A percentile compares a stretch with the other conserved stretches of the same genome.
phyloP scores from a whole-genome alignment of 2,113 vertebrate species.

The Lontra canadensis region DNA sequence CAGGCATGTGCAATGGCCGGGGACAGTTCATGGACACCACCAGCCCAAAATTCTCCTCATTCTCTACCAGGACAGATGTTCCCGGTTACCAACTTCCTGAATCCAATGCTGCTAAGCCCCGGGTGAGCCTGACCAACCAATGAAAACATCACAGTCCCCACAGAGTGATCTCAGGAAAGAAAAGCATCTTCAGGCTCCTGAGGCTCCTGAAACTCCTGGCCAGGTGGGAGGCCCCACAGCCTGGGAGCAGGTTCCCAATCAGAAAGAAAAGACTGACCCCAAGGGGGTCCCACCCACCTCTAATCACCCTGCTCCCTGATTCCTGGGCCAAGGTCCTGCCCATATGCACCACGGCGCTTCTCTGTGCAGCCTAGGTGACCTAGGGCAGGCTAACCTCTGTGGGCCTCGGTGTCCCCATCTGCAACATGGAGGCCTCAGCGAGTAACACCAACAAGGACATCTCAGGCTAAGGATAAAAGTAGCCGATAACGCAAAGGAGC shows the following conservation, averaged over 20 bases:
- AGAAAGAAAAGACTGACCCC: not conserved
- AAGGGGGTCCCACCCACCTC: fast-evolving
- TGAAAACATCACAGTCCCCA: not conserved
- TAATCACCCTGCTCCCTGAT: not conserved
- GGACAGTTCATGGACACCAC: not conserved
- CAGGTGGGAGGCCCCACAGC: not conserved
- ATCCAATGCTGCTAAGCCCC: not conserved
- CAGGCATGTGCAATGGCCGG: fast-evolving
- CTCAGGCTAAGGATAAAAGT: not conserved
- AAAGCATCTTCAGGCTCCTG: not conserved
- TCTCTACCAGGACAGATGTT: not conserved
- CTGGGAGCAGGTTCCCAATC: not conserved
- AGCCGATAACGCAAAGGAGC: not conserved
- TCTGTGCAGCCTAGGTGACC: not conserved
- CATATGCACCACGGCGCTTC: not conserved
- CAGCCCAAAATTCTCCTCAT: not conserved
- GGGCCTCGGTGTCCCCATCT: not conserved
- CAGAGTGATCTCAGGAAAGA: not conserved
- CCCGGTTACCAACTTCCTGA: not conserved
- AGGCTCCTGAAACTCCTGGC: not conserved
- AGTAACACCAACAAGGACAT: not conserved
- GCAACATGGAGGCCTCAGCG: not conserved
- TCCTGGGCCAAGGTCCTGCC: fast-evolving
- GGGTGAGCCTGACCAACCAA: not conserved
- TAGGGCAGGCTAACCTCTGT: not conserved